These are phyloP conservation scores for Ictalurus furcatus DNA, from an alignment of 2,113 vertebrate genomes.

Conservation along the genomic window DNA sequence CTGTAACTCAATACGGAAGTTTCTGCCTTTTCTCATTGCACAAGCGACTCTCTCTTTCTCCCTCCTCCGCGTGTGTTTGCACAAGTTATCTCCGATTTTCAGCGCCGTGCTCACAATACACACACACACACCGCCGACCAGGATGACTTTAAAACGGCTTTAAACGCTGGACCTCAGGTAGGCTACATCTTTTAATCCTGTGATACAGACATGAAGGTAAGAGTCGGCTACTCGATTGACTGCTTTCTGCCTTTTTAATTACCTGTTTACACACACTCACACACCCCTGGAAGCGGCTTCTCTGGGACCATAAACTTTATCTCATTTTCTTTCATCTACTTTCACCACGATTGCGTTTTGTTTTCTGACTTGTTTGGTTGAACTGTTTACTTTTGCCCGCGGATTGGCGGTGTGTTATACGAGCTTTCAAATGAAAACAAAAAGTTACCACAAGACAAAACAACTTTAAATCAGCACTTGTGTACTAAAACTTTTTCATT, in stretches of 20 bases:
- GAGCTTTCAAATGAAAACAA: neutral
- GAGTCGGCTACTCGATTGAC: neutral
- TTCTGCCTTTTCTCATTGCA: neutral
- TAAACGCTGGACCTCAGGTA: constrained; percentile 37
- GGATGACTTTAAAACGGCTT: constrained; percentile 23
- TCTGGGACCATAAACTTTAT: neutral
- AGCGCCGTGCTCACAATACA: neutral
- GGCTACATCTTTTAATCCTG: neutral
- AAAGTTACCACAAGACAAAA: neutral
- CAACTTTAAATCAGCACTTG: neutral
- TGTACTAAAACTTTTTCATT: neutral
- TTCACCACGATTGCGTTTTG: neutral
- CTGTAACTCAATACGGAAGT: constrained; percentile 16
- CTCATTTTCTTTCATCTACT: neutral
- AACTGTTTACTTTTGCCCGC: neutral
- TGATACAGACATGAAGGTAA: neutral
- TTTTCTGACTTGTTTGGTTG: neutral
- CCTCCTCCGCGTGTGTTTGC: constrained; percentile 24
- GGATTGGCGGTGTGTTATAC: neutral
- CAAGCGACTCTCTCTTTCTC: neutral
- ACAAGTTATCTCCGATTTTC: constrained; percentile 30
- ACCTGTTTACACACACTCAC: neutral
- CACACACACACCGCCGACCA: neutral
- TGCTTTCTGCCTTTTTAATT: neutral
- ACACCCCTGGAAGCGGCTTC: neutral